These are phyloP conservation scores for Thunnus albacares DNA, from an alignment of 2,797 vertebrate genomes.

Conservation along the genomic window DNA sequence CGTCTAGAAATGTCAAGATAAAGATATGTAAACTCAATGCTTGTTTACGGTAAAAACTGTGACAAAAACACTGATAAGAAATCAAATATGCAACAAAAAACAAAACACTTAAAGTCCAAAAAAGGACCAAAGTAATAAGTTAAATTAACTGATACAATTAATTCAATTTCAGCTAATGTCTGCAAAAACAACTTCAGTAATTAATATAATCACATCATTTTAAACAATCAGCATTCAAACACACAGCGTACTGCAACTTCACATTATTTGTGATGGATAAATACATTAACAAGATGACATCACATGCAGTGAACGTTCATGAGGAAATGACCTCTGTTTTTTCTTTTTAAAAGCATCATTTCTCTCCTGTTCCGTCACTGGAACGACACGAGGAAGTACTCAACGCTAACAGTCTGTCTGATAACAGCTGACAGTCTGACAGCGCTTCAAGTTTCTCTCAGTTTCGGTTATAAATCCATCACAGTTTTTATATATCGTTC, in stretches of 20 bases:
- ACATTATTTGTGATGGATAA: slow-evolving; percentile 29
- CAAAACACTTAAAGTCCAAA: slow-evolving; percentile 12
- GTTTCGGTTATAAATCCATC: background rate
- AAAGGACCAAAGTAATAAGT: slow-evolving; percentile 65
- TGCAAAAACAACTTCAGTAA: slow-evolving; percentile 18
- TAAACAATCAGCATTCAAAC: slow-evolving; percentile 9
- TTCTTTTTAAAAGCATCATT: background rate
- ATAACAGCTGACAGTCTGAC: background rate
- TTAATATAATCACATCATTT: slow-evolving; percentile 4
- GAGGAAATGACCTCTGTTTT: slow-evolving; percentile 32
- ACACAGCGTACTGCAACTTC: background rate
- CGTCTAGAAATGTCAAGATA: slow-evolving; percentile 11
- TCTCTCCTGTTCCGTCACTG: background rate
- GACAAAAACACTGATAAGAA: slow-evolving; percentile 45
- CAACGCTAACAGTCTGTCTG: background rate
- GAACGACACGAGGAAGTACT: slow-evolving; percentile 20
- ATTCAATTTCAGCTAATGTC: slow-evolving; percentile 12
- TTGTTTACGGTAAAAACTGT: slow-evolving; percentile 24
- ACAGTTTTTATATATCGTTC: background rate
- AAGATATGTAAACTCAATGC: slow-evolving; percentile 10
- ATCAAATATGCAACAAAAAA: slow-evolving; percentile 25
- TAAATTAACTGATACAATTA: slow-evolving; percentile 61
- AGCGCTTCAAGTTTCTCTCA: background rate
- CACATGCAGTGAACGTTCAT: slow-evolving; percentile 2
- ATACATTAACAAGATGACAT: slow-evolving; percentile 23